phyloP scores from a whole-genome alignment of 2,888 invertebrate species.

The Bembecia ichneumoniformis region DNA sequence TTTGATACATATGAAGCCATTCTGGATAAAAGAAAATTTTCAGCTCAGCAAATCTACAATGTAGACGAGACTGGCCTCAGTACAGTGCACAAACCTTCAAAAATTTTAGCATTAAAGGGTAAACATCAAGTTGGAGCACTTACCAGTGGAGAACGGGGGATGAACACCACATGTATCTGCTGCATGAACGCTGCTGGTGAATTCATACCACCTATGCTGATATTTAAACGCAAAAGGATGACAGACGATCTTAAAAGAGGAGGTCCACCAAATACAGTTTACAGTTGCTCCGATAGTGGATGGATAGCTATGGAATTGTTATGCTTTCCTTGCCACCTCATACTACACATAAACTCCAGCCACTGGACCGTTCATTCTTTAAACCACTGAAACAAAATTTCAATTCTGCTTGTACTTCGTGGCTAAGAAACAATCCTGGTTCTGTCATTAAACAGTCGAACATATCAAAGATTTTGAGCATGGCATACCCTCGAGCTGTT shows the following conservation, averaged over 20 bases:
- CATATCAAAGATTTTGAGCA: slow-evolving; percentile 6
- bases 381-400: slow-evolving; percentile 8
- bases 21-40: background rate
- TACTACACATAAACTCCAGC: slow-evolving; percentile 13
- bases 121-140: background rate
- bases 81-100: no score
- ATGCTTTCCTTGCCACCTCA: slow-evolving; percentile 12
- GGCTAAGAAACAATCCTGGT: slow-evolving; percentile 8
- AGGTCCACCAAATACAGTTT: slow-evolving; percentile 11
- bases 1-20: background rate
- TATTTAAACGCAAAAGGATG: slow-evolving; percentile 9
- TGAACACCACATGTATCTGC: background rate
- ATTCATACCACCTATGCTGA: slow-evolving; percentile 15
- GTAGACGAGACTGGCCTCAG: no score
- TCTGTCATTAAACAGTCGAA: slow-evolving; percentile 7
- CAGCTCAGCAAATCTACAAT: no score
- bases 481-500: slow-evolving; percentile 6
- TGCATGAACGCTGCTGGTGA: slow-evolving; percentile 12
- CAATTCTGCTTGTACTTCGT: slow-evolving; percentile 4
- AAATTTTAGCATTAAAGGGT: no score
- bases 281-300: slow-evolving; percentile 13
- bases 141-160: background rate
- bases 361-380: slow-evolving; percentile 10
- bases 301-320: slow-evolving; percentile 13
- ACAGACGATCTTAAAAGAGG: slow-evolving; percentile 12